These are phyloP conservation scores for Heterotis niloticus DNA, from an alignment of 2,113 vertebrate species.

Conservation along the genomic window DNA sequence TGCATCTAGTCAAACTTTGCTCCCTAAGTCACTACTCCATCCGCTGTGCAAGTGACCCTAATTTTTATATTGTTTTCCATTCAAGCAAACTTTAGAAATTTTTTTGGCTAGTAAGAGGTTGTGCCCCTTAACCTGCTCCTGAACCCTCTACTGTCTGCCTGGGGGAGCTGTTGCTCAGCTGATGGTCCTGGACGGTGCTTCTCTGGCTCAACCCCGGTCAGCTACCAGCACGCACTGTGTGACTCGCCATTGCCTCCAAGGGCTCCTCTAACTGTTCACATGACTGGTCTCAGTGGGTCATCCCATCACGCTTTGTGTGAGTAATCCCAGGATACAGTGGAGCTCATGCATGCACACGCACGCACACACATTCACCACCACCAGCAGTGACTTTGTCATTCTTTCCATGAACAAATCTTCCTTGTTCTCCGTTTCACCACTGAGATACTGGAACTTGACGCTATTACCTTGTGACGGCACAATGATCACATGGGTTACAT, in stretches of 20 bases:
- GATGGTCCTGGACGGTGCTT: constrained; percentile 28
- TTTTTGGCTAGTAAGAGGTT: no score
- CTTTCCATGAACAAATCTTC: neutral
- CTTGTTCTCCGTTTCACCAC: neutral
- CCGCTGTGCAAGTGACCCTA: no score
- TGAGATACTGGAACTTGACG: no score
- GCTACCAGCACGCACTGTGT: constrained; percentile 27
- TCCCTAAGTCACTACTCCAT: no score
- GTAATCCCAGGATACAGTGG: neutral
- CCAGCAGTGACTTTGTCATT: neutral
- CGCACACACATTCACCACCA: neutral
- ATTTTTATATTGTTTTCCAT: no score
- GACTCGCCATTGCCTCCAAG: neutral
- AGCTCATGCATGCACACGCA: neutral
- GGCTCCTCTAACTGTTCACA: constrained; percentile 24
- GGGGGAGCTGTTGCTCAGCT: constrained; percentile 23
- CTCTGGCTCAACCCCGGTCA: constrained; percentile 31
- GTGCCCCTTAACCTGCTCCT: neutral
- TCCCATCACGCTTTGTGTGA: neutral
- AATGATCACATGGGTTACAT: no score
- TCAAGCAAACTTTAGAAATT: no score
- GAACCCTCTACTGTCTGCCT: neutral
- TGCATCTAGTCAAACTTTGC: no score
- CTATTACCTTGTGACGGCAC: no score
- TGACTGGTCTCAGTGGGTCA: constrained; percentile 18